Conservation (phyloP, 2,888 invertebrate species). For the Pollenia amentaria region DNA sequence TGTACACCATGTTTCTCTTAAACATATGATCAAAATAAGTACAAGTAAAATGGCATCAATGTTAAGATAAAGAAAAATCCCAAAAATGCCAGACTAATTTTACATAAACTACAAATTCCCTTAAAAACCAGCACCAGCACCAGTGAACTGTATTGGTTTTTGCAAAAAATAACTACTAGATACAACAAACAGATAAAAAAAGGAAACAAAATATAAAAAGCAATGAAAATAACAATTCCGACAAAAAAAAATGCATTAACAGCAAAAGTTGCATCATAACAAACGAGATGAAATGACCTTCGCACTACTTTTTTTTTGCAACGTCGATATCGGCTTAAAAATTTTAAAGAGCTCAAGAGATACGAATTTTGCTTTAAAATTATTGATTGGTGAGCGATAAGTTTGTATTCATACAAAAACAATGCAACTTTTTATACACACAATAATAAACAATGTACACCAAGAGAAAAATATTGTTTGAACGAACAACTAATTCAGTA, state of each 20-base stretch:
- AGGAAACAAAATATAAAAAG: background rate
- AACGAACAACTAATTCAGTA: no score
- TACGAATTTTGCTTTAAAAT: constrained; percentile 11
- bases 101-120: background rate
- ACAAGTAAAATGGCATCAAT: background rate
- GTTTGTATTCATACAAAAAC: constrained; percentile 17
- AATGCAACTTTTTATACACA: background rate
- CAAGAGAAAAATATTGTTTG: no score
- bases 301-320: constrained; percentile 76
- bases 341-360: background rate
- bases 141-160: background rate
- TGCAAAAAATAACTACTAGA: background rate
- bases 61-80: constrained; percentile 12
- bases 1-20: background rate
- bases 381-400: constrained; percentile 3
- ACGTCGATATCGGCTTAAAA: constrained; percentile 17
- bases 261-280: constrained; percentile 70
- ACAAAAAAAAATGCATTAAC: constrained; percentile 57
- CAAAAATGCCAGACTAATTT: background rate
- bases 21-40: constrained; percentile 7
- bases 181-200: constrained; percentile 15
- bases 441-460: background rate
- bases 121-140: constrained; percentile 1
- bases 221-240: background rate
- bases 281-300: constrained; percentile 75